Base-by-base conservation (phyloP, 1,140 invertebrate species). In the Drosophila persimilis region DNA sequence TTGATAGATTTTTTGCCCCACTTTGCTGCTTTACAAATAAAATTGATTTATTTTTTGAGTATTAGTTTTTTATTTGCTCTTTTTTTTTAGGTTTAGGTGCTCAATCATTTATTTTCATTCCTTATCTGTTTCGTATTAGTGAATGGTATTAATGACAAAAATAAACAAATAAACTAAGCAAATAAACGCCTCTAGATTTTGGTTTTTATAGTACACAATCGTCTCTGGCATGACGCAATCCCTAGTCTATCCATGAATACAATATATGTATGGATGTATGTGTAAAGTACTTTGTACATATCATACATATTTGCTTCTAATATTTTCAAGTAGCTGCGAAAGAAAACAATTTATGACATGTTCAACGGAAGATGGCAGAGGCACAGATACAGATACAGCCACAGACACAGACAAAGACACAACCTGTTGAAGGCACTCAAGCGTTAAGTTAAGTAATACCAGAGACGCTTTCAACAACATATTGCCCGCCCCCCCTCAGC, bases 251-350 rank as follows among this genome's bases (percentile, higher is more conserved):
- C 8, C 26, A 64, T 67, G 31, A 66, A 66, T 67, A 67, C 53
- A 29, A 6, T 2, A 61, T 44, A 39, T 13, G 11, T 13, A 5
- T 13, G 7, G 11, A 13, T 13, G 4, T 39, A 13, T 39, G 35
- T 39, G 13, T 13, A 39, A 39, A 39, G 55, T 53, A 35, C 47
- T 17, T 17, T 11, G 2, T 41, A 15, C 31, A 51, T 67, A 67
- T 67, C 65, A n/a, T 56, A 69, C 65, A n/a, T 56, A 69, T 69
- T 69, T 69, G 64, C 65, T 69, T 69, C 65, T 43, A 70, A 69
- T 70, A 70, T 70, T 70, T 70, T 70, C 64, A 65, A 70, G 66
- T 70, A 70, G 64, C 66, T 67, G 65, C 45, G 63, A 69, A 69
- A 47, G 11, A 39, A 39, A 43, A 48, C 65, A 20, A 15, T 47